A percentile compares a stretch with the other conserved stretches of the same genome.
These are phyloP conservation scores for Agrochola lychnidis DNA, from an alignment of 2,888 invertebrate species.

Conservation along the genomic window DNA sequence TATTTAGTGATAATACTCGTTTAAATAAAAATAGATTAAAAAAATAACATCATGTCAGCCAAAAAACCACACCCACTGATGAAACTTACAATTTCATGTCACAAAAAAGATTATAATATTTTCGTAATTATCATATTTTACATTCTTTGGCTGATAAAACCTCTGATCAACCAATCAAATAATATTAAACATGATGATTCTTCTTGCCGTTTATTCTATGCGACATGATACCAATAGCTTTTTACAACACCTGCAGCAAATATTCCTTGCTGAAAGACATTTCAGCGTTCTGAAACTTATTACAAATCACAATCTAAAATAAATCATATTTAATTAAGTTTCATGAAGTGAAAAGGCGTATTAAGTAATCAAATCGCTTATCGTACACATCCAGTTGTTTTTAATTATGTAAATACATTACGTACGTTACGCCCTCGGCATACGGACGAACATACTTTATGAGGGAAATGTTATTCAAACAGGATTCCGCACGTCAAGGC, in stretches of 20 bases:
- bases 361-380: conserved; percentile 50
- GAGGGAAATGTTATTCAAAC: conserved; percentile 54
- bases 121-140: too few relatives aligned
- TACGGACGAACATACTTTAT: conserved; percentile 44
- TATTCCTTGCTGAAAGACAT: not conserved
- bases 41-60: too few relatives aligned
- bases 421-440: conserved; percentile 44
- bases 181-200: too few relatives aligned
- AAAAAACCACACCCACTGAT: too few relatives aligned
- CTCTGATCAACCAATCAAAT: too few relatives aligned
- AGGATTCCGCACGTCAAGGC: conserved; percentile 54
- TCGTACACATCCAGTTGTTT: conserved; percentile 42
- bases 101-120: too few relatives aligned
- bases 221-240: not conserved
- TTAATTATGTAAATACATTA: conserved; percentile 61
- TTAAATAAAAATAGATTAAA: too few relatives aligned
- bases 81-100: too few relatives aligned
- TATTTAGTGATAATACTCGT: not conserved
- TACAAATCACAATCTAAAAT: not conserved
- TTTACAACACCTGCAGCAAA: not conserved
- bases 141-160: too few relatives aligned
- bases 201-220: too few relatives aligned
- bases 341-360: conserved; percentile 53
- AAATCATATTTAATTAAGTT: conserved; percentile 44
- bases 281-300: not conserved